Base-by-base conservation (phyloP, 2,888 invertebrate genomes). In the Aspidapion aeneum region DNA sequence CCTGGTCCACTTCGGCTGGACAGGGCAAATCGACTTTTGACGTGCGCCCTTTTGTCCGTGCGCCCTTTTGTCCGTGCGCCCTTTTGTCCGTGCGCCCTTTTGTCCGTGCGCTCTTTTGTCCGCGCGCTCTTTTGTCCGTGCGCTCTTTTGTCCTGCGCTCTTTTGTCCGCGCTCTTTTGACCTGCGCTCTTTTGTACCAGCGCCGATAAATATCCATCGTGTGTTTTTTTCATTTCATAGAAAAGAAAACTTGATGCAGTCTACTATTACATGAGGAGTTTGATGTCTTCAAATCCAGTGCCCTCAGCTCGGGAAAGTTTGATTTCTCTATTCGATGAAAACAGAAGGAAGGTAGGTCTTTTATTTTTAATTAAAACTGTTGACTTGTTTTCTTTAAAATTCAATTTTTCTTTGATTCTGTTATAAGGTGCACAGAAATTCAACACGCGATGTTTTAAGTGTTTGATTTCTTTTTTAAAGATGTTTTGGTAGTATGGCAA, bases 221-320 rank as follows among this genome's bases (percentile, higher is more conserved):
- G n/a, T 55, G 51, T 63, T 61, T 69, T 66, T 70, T 70, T 72
- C 73, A 62, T 86, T 86, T 59, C 82, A 96, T 12, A 35, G 95
- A 90, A 92, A 81, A 86, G 94, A 75, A 94, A 93, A 83, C 83
- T 97, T 69, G 97, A 97, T 80, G 96, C 96, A n/a, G 93, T 97
- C 3, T 98, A 96, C 80, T 96, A 93, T 81, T 96, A 96, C 78
- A 94, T 96, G 91, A 86, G 97, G 73, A 96, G 96, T 80, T 83
- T 97, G 72, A 93, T 95, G 87, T 93, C 96, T 63, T 93, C 95
- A 52, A 96, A 95, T 85, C 94, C 96, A 1, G 92, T 96, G 77
- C 88, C 90, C 69, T 94, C 96, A 1, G 96, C 96, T n/a, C 87
- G 90, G 71, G 96, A 97, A 82, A 91, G 91, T 80, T 84, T 98